These are phyloP conservation scores for Nemopilema nomurai DNA, from an alignment of 30 jellyfish, hydroid and myxozoan species.

Conservation along the genomic window DNA sequence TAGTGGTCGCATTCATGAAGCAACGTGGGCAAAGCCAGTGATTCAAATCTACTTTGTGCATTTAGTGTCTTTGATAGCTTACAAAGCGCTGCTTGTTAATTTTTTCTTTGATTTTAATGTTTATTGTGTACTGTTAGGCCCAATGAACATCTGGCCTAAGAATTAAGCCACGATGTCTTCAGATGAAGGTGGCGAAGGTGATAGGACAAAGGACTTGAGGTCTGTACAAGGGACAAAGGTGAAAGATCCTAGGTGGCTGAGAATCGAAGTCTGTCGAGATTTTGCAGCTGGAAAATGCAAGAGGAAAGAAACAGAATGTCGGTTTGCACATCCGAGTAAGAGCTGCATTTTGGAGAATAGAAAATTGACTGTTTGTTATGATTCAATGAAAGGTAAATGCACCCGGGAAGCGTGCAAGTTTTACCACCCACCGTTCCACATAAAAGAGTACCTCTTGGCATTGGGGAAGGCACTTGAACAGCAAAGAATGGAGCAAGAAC, in stretches of 20 bases:
- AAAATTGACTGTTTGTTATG: slow-evolving; percentile 66
- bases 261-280: slow-evolving; percentile 67
- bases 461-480: slow-evolving; percentile 58
- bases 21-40: no score
- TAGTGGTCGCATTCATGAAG: no score
- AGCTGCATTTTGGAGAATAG: slow-evolving; percentile 42
- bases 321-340: slow-evolving; percentile 64
- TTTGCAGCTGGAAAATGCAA: slow-evolving; percentile 50
- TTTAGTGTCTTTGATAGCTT: no score
- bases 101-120: no score
- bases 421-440: slow-evolving; percentile 66
- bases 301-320: slow-evolving; percentile 36
- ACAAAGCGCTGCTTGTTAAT: no score
- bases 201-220: background rate
- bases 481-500: slow-evolving; percentile 20
- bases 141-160: background rate
- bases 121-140: background rate
- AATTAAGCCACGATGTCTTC: background rate
- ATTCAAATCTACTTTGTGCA: no score
- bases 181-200: background rate
- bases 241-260: slow-evolving; percentile 67
- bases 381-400: slow-evolving; percentile 69
- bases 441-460: slow-evolving; percentile 44
- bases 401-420: slow-evolving; percentile 58
- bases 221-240: slow-evolving; percentile 33